phyloP scores from a whole-genome alignment of 2,888 invertebrate genomes.

The Spilarctia lutea region DNA sequence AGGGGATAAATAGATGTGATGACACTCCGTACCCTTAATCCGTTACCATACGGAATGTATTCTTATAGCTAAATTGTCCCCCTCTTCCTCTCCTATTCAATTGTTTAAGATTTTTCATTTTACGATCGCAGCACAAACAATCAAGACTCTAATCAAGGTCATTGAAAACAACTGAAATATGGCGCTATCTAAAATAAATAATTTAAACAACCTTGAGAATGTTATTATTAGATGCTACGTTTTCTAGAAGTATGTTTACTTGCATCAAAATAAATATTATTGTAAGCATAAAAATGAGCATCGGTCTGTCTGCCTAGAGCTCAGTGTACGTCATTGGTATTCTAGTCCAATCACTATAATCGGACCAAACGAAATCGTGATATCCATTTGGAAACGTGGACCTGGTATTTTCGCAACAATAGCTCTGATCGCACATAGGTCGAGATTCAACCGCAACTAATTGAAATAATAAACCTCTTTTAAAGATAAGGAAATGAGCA shows the following conservation, averaged over 20 bases:
- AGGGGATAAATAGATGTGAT: too few species aligned
- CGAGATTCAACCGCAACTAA: neutral
- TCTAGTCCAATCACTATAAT: neutral
- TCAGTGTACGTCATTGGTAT: slow-evolving; percentile 7
- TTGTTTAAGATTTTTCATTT: too few species aligned
- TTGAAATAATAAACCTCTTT: neutral
- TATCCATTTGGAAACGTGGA: neutral
- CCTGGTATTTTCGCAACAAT: neutral
- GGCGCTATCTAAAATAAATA: slow-evolving; percentile 30
- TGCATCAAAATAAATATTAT: slow-evolving; percentile 8
- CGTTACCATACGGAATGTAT: too few species aligned
- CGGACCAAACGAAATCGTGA: neutral
- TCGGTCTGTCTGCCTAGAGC: slow-evolving; percentile 8
- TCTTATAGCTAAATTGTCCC: too few species aligned
- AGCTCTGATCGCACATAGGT: neutral
- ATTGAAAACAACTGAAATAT: slow-evolving; percentile 24
- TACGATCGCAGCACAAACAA: neutral
- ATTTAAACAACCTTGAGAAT: slow-evolving; percentile 34
- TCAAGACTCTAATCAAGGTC: neutral
- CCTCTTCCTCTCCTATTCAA: neutral
- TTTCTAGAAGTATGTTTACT: slow-evolving; percentile 12
- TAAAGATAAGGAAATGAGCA: neutral
- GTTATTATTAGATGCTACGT: slow-evolving; percentile 21
- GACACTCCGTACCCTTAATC: too few species aligned
- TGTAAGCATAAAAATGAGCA: neutral